A percentile compares a stretch with the other conserved stretches of the same genome.
Evolutionary conservation across 2,113 vertebrate species (phyloP).

Genomic region (Tenrec ecaudatus): DNA sequence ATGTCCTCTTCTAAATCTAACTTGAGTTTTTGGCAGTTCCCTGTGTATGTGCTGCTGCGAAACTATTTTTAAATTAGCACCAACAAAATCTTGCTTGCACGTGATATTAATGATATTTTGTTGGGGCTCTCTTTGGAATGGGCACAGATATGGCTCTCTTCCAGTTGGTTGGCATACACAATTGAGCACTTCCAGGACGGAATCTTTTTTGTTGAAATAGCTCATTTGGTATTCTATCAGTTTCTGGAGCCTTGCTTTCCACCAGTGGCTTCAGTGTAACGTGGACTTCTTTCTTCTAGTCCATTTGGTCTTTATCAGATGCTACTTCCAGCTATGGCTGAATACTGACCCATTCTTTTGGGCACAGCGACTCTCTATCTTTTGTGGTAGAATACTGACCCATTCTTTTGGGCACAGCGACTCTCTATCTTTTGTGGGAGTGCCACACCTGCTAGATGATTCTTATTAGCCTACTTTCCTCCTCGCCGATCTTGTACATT

Average conservation of each 20-base stretch:
- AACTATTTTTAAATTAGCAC: neutral
- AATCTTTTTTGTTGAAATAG: neutral
- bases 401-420: too few species aligned
- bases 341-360: too few species aligned
- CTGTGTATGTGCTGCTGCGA: neutral
- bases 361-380: too few species aligned
- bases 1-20: neutral
- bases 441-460: neutral
- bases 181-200: neutral
- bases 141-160: neutral
- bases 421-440: too few species aligned
- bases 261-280: neutral
- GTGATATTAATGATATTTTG: neutral
- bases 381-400: too few species aligned
- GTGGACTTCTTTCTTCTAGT: neutral
- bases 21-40: neutral
- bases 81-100: neutral
- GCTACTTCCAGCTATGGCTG: too few species aligned
- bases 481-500: neutral
- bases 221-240: neutral
- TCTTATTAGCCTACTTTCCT: neutral
- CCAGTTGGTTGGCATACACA: neutral
- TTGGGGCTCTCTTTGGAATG: neutral
- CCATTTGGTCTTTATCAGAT: too few species aligned
- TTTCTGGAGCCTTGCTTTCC: neutral